Percentiles rank a stretch among this genome's conserved stretches.
These are phyloP conservation scores for Metallyticus violacea DNA, from an alignment of 2,888 invertebrate genomes.

Conservation along the genomic window DNA sequence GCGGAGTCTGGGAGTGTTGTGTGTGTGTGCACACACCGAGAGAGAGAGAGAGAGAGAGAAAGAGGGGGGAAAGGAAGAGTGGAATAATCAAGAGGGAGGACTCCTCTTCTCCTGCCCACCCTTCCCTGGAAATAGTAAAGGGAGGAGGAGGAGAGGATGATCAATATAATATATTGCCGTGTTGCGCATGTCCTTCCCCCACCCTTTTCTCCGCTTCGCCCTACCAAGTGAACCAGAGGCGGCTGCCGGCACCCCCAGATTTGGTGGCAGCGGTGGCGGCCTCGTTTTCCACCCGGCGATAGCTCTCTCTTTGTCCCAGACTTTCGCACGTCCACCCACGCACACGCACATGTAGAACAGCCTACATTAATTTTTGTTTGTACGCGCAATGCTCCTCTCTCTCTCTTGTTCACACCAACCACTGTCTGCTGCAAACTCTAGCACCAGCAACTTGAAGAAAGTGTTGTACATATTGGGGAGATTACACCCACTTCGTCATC, in stretches of 20 bases:
- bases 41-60: too few relatives aligned
- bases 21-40: too few relatives aligned
- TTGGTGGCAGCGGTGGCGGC: neutral
- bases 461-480: neutral
- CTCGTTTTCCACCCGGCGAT: neutral
- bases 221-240: too few relatives aligned
- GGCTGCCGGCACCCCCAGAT: neutral
- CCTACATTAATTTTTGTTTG: neutral
- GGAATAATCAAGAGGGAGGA: slow-evolving; percentile 6
- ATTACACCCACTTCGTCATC: too few relatives aligned
- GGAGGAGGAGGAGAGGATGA: slow-evolving; percentile 17
- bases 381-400: too few relatives aligned
- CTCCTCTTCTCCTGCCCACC: too few relatives aligned
- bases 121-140: neutral
- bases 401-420: neutral
- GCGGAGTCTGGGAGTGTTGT: neutral
- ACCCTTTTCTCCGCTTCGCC: too few relatives aligned
- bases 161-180: slow-evolving; percentile 19
- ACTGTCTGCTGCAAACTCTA: too few relatives aligned
- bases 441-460: neutral
- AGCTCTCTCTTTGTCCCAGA: neutral
- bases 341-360: neutral
- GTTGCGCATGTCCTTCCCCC: slow-evolving; percentile 2
- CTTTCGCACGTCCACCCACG: neutral
- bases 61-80: neutral